phyloP scores from a whole-genome alignment of 2,797 vertebrate species.

The Champsocephalus esox region DNA sequence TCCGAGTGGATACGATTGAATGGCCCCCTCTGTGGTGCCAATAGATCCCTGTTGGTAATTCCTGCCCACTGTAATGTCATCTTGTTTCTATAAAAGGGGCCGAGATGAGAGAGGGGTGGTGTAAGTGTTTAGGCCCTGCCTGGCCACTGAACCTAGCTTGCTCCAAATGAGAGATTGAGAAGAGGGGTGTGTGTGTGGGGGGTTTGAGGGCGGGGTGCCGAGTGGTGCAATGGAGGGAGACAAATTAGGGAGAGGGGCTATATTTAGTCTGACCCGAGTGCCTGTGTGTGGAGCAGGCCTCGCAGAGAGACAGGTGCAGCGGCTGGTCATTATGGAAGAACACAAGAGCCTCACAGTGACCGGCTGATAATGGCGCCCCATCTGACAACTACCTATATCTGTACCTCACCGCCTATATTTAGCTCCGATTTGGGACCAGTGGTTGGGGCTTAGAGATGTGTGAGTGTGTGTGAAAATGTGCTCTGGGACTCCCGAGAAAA shows the following conservation, averaged over 20 bases:
- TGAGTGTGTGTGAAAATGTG: slow-evolving; percentile 39
- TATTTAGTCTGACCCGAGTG: slow-evolving; percentile 85
- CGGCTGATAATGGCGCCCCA: slow-evolving; percentile 79
- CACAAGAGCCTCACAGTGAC: slow-evolving; percentile 74
- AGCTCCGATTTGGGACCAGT: slow-evolving; percentile 52
- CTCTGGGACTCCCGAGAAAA: slow-evolving; percentile 41
- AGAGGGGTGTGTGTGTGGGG: slow-evolving; percentile 21
- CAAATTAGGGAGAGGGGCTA: slow-evolving; percentile 67
- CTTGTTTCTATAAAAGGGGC: slow-evolving; percentile 78
- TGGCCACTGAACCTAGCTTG: slow-evolving; percentile 37
- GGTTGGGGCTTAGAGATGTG: slow-evolving; percentile 41
- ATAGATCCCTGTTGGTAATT: slow-evolving; percentile 72
- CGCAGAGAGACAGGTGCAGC: slow-evolving; percentile 84
- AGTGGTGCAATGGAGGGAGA: slow-evolving; percentile 46
- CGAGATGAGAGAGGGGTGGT: slow-evolving; percentile 43
- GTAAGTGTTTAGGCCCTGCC: slow-evolving; percentile 45
- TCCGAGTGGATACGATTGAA: slow-evolving; percentile 54
- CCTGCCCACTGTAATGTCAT: slow-evolving; percentile 72
- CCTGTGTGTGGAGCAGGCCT: slow-evolving; percentile 67
- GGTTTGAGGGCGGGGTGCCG: slow-evolving; percentile 31
- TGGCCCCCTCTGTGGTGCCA: slow-evolving; percentile 69
- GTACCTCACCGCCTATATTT: slow-evolving; percentile 75
- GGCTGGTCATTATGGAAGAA: slow-evolving; percentile 80
- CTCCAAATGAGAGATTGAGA: slow-evolving; percentile 55
- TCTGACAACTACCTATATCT: slow-evolving; percentile 74